These are phyloP conservation scores for Coleophora deauratella DNA, from an alignment of 2,888 invertebrate genomes.

Conservation along the genomic window DNA sequence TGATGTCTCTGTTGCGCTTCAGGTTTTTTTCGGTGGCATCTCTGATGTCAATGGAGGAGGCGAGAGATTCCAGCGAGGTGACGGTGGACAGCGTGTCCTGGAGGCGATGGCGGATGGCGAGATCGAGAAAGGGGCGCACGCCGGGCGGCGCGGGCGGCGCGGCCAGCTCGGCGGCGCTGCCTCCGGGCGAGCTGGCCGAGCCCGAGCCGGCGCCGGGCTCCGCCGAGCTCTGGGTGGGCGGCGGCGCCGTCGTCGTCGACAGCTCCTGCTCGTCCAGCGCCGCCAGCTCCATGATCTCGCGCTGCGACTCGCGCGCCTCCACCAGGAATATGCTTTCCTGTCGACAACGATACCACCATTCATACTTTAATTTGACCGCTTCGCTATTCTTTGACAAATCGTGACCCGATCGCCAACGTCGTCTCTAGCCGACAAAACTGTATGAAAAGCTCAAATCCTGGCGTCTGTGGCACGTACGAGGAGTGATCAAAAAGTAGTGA, in stretches of 20 bases:
- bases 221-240: too few species aligned
- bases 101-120: constrained; percentile 33
- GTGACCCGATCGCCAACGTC: too few species aligned
- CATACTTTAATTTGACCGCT: too few species aligned
- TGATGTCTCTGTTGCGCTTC: constrained; percentile 41
- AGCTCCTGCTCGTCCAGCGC: constrained; percentile 29
- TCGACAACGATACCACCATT: constrained; percentile 9
- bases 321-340: constrained; percentile 88
- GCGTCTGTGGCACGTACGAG: too few species aligned
- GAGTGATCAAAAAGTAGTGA: too few species aligned
- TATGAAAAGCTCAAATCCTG: too few species aligned
- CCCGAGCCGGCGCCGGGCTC: constrained; percentile 8
- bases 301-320: constrained; percentile 84
- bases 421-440: too few species aligned
- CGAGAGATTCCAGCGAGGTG: constrained; percentile 73
- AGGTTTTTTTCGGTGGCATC: constrained; percentile 30
- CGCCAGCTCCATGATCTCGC: constrained; percentile 67
- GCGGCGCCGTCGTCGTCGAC: too few species aligned
- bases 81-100: constrained; percentile 53
- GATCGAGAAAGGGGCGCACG: constrained; percentile 35
- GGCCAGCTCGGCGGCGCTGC: constrained; percentile 12
- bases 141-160: neutral
- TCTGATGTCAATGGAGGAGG: constrained; percentile 43
- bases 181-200: constrained; percentile 20
- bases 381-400: too few species aligned